Percentiles rank a stretch among this genome's conserved stretches.
phyloP scores from a whole-genome alignment of 2,888 invertebrate species.

The Chrysotoxum bicinctum region DNA sequence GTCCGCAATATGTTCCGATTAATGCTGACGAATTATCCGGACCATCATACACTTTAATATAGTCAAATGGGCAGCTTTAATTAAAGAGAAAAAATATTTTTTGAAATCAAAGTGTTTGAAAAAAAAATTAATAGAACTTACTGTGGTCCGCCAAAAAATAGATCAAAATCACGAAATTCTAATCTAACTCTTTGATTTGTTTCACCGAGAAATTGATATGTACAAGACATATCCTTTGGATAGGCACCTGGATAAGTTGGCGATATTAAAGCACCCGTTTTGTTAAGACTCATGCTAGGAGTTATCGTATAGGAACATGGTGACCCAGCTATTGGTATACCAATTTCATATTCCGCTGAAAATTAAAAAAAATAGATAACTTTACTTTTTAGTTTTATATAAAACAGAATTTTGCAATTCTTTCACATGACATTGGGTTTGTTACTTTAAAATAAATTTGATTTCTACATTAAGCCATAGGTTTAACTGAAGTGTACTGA shows the following conservation, averaged over 20 bases:
- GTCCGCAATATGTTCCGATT: conserved; percentile 98
- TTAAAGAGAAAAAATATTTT: conserved; percentile 1
- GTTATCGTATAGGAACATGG: conserved; percentile 95
- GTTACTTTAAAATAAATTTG: too few species aligned
- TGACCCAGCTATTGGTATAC: conserved; percentile 92
- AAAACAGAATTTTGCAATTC: neutral
- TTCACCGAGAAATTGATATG: conserved; percentile 95
- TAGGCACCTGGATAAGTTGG: conserved; percentile 99
- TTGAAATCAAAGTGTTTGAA: neutral
- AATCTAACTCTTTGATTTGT: conserved; percentile 95
- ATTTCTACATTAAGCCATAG: too few species aligned
- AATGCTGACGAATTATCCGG: conserved; percentile 92
- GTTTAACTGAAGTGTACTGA: too few species aligned
- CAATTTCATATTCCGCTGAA: conserved; percentile 95
- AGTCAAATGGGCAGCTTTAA: conserved; percentile 98
- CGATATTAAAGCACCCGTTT: conserved; percentile 94
- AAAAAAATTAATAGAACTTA: conserved; percentile 84
- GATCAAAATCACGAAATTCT: conserved; percentile 98
- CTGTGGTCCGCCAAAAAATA: conserved; percentile 99
- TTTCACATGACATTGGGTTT: neutral
- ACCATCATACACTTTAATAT: conserved; percentile 98
- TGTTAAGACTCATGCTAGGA: conserved; percentile 84
- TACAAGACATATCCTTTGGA: conserved; percentile 97
- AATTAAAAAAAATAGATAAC: neutral
- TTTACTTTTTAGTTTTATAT: neutral